Evolutionary conservation across 2,888 invertebrate species (phyloP), one percentile per base, ranked within the genome.

Genomic region (Tipula vernalis): DNA sequence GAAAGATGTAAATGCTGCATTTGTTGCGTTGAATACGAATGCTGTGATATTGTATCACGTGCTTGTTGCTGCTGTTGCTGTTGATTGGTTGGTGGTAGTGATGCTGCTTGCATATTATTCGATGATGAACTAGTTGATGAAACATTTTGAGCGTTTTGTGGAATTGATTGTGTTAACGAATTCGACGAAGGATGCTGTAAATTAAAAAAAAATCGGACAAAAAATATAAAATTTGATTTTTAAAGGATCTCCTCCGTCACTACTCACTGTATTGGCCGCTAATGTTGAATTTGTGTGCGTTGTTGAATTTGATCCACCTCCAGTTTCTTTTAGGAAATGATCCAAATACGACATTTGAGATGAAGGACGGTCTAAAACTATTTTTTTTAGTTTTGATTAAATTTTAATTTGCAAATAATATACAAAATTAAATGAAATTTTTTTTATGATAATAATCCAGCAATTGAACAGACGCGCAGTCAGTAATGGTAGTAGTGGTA

Each of bases 331-430:
- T 89, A 98, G 93, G 91, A 98, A 98, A 90, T 97, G 97, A 90
- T 97, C 97, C 90, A 97, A 92, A 91, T 97, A 97, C 88, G 97
- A 97, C 95, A 97, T 96, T 92, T 97, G 97, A 44, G 98, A 98
- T 51, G 97, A 95, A 86, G 97, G 96, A 89, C 97, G 94, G 90
- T 97, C 97, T 92, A 97, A 92, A 92, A 97, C 97, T 97, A 93
- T 88, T 87, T 36, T 83, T 36, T 83, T 57, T 15, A 15, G 15
- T 57, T 57, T 57, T 15, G 15, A 15, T 57, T 57, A 6, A 57
- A 57, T 57, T 57, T 57, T 6, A 57, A 57, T 57, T 57, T 57
- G 51, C 51, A 57, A 57, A 57, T 15, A 12, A 57, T 57, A 57
- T 57, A 57, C 51, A 57, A 57, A 57, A 57, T 15, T 51, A n/a